Conservation (phyloP, 2,888 invertebrate genomes). For the Endotricha flammealis region DNA sequence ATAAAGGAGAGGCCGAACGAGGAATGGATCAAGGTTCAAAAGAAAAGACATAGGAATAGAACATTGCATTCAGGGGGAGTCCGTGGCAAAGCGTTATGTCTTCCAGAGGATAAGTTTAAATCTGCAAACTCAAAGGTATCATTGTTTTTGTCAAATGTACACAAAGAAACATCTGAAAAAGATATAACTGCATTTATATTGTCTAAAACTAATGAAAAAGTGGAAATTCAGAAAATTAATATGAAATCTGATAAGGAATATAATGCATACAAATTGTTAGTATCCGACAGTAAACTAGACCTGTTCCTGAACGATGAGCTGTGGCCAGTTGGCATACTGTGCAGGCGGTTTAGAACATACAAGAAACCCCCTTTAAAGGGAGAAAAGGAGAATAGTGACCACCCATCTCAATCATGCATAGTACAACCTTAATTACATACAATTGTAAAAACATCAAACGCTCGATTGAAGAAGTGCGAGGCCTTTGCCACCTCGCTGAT, state of each 20-base stretch:
- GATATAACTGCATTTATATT: constrained; percentile 1
- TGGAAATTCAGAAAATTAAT: constrained; percentile 2
- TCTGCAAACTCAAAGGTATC: constrained; percentile 1
- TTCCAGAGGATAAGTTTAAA: constrained; percentile 1
- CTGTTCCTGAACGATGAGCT: constrained; percentile 1
- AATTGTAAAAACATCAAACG: no score
- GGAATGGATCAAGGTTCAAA: neutral
- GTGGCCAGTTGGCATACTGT: neutral
- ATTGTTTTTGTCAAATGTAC: constrained; percentile 1
- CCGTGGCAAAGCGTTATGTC: neutral
- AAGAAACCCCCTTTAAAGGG: neutral
- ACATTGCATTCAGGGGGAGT: neutral
- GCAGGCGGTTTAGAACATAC: neutral
- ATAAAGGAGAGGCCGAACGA: neutral
- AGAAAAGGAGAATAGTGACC: neutral
- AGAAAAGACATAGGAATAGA: no score
- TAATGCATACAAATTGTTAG: neutral
- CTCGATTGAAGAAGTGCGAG: no score
- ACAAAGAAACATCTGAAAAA: constrained; percentile 1
- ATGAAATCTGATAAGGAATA: neutral
- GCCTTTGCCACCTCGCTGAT: no score
- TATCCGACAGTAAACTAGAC: neutral
- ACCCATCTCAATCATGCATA: no score
- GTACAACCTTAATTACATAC: no score
- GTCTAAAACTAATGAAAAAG: neutral